Evolutionary conservation across 2,797 vertebrate species (phyloP), one percentile per base, ranked within the genome.

Genomic region (Eidolon dupreanum): DNA sequence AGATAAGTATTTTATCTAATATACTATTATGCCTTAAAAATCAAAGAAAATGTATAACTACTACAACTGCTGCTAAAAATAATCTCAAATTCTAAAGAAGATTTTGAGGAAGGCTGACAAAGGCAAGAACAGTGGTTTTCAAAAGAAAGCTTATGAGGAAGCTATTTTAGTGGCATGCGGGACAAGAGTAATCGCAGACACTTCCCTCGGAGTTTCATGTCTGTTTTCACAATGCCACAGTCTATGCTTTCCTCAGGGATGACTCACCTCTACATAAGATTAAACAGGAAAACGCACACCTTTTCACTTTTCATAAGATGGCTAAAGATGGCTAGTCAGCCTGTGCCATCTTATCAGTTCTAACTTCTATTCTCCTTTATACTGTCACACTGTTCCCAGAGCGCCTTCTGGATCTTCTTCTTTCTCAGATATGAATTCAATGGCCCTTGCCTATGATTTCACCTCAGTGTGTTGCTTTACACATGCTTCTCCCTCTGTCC

Each of bases 101-200:
- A 31, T 36, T 95, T 66, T 91, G 86, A 66, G 79, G 83, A 90
- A 96, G 73, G 55, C 8, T 88, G 63, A 49, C 49, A n/a, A 66
- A 38, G n/a, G 70, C 55, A 41, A 33, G 8, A 88, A 53, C 0
- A 51, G 13, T 7, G 36, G 87, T 85, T 94, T 93, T 82, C 65
- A 84, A 36, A 82, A 49, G 55, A 73, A 85, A 77, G 75, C 38
- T 10, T 13, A 49, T 41, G 81, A 77, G 65, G 81, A 96, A 84
- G 28, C 55, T 57, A 8, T 15, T 65, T 31, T 2, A 84, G 53
- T 2, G 71, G 22, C 11, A 1, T 0, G 15, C 13, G 49, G 66
- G 36, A n/a, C 82, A 8, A 4, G 17, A 88, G 28, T 11, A 73
- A 28, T 66, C 4, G 11, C n/a, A 82, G 51, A 46, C 41, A 46